These are phyloP conservation scores for Lanistes nyassanus DNA, from an alignment of 1,140 invertebrate genomes.

Conservation along the genomic window DNA sequence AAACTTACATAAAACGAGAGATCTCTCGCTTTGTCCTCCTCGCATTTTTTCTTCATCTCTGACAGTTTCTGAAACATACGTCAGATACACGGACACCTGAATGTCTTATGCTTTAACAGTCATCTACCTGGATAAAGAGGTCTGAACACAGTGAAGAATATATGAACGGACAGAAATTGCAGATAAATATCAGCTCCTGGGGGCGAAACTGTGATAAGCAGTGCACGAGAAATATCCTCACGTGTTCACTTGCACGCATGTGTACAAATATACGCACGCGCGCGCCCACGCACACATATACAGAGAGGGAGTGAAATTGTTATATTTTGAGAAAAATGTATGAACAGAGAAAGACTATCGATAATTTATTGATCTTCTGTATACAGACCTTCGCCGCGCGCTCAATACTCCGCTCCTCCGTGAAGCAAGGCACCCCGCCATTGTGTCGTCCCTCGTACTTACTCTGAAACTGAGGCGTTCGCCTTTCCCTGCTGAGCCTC, in stretches of 20 bases:
- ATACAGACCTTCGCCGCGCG: constrained; percentile 60
- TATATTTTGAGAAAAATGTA: neutral
- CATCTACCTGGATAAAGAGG: neutral
- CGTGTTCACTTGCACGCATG: neutral
- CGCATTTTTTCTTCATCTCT: constrained; percentile 55
- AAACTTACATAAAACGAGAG: constrained; percentile 39
- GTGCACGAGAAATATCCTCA: neutral
- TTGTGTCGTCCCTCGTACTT: constrained; percentile 64
- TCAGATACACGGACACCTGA: neutral
- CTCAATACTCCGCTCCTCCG: constrained; percentile 62
- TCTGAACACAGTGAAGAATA: neutral
- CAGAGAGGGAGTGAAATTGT: neutral
- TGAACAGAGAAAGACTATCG: neutral
- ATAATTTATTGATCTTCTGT: neutral
- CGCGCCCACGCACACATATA: neutral
- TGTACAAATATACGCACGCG: constrained; percentile 1
- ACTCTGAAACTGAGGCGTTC: constrained; percentile 54
- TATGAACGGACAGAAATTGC: neutral
- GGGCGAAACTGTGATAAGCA: neutral
- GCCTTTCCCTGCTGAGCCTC: constrained; percentile 34
- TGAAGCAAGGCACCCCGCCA: constrained; percentile 65
- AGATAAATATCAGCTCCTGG: neutral
- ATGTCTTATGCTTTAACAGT: neutral
- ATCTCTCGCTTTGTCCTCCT: constrained; percentile 54
- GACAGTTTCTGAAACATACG: constrained; percentile 52